Percentiles rank a stretch among this genome's conserved stretches.
phyloP scores from a whole-genome alignment of 2,888 invertebrate species.

The Chydorus sphaericus region DNA sequence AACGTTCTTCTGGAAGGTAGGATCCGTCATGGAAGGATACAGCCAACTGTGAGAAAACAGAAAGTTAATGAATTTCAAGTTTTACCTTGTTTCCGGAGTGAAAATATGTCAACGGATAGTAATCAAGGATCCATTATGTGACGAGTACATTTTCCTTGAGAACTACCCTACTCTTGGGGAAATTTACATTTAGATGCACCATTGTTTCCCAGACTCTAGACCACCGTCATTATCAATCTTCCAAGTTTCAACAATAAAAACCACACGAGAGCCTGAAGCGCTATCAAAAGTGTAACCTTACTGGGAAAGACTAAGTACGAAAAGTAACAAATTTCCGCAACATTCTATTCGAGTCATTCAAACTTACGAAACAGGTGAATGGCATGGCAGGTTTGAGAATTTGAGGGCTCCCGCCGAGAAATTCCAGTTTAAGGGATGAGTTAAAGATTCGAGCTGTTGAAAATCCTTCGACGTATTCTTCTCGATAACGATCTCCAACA shows the following conservation, averaged over 20 bases:
- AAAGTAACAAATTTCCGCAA: too few relatives aligned
- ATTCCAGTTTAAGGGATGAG: constrained; percentile 63
- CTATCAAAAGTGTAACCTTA: too few relatives aligned
- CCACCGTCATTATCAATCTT: too few relatives aligned
- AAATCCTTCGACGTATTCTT: constrained; percentile 72
- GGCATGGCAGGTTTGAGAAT: constrained; percentile 93
- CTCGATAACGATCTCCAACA: constrained; percentile 72
- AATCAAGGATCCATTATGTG: too few relatives aligned
- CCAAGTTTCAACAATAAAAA: too few relatives aligned
- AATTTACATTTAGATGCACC: neutral
- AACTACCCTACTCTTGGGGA: too few relatives aligned
- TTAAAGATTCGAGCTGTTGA: constrained; percentile 76
- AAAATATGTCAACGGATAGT: too few relatives aligned
- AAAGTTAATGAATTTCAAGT: constrained; percentile 41
- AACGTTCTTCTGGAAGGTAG: constrained; percentile 46
- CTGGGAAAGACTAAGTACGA: too few relatives aligned
- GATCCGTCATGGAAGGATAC: constrained; percentile 87
- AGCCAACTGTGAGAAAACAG: constrained; percentile 72
- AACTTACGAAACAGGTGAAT: constrained; percentile 62
- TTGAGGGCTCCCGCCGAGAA: constrained; percentile 80
- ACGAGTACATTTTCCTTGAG: too few relatives aligned
- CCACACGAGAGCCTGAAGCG: too few relatives aligned
- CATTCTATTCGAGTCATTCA: too few relatives aligned
- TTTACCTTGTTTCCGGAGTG: too few relatives aligned
- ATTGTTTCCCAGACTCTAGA: neutral